A percentile compares a stretch with the other conserved stretches of the same genome.
Evolutionary conservation across 2,888 invertebrate genomes (phyloP).

Genomic region (Gisinianus flammeolus): DNA sequence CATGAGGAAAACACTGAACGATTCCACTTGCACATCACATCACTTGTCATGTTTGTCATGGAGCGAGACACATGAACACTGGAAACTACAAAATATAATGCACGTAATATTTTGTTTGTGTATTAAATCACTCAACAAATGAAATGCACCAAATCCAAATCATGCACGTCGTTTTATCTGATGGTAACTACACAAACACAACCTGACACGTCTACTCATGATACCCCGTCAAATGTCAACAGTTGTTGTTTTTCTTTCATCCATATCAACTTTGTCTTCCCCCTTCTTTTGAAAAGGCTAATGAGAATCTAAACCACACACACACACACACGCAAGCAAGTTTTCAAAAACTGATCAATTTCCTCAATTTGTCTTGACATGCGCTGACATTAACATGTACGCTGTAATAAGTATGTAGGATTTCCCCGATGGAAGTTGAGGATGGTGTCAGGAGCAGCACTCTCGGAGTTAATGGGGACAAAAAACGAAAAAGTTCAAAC

Average conservation of each 20-base stretch:
- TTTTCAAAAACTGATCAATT: too few species aligned
- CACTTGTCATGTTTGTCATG: background rate
- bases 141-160: too few species aligned
- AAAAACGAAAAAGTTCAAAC: background rate
- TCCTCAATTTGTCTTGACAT: too few species aligned
- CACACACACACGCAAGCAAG: too few species aligned
- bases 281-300: too few species aligned
- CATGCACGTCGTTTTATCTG: background rate
- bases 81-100: background rate
- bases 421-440: too few species aligned
- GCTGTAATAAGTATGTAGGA: too few species aligned
- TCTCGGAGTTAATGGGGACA: background rate
- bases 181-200: background rate
- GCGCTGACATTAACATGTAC: too few species aligned
- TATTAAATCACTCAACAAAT: background rate
- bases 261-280: background rate
- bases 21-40: background rate
- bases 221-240: background rate
- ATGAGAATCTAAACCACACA: too few species aligned
- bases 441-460: too few species aligned
- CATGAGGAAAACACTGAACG: too few species aligned
- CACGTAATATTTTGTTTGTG: background rate
- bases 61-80: background rate
- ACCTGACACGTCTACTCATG: background rate
- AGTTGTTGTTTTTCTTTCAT: background rate